Evolutionary conservation across 1,140 invertebrate genomes (phyloP).

Genomic region (Oryzaephilus surinamensis): DNA sequence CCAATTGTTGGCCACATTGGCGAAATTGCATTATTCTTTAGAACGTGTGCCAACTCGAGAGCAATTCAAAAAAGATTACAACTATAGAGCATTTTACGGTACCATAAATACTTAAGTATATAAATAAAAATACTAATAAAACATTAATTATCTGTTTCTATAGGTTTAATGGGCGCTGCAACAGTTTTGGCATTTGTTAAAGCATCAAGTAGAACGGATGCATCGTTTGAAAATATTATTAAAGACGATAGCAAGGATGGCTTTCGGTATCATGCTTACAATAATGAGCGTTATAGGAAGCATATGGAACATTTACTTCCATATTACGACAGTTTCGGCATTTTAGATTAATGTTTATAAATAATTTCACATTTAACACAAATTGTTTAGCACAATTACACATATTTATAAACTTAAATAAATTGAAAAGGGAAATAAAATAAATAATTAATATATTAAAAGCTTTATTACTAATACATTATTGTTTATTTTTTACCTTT

Average conservation of each 20-base stretch:
- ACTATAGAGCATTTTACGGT: constrained; percentile 28
- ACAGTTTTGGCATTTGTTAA: constrained; percentile 25
- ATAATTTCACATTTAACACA: no score
- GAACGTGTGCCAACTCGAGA: constrained; percentile 22
- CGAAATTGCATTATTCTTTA: constrained; percentile 23
- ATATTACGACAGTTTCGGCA: constrained; percentile 25
- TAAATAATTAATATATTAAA: no score
- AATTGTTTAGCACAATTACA: no score
- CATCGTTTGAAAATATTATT: constrained; percentile 23
- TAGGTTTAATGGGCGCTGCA: constrained; percentile 21
- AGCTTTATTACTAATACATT: no score
- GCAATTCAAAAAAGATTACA: constrained; percentile 24
- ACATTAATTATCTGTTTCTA: background rate
- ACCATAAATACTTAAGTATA: no score
- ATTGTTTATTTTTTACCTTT: no score
- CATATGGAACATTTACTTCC: constrained; percentile 24
- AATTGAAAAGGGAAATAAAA: no score
- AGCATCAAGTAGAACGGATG: constrained; percentile 20
- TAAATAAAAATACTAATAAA: constrained; percentile 1
- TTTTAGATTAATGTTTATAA: constrained; percentile 20
- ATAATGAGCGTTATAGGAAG: constrained; percentile 23
- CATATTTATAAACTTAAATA: no score
- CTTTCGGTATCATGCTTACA: constrained; percentile 27
- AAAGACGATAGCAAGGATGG: constrained; percentile 17
- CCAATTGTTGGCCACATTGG: constrained; percentile 18